phyloP scores from a whole-genome alignment of 2,797 vertebrate species.

The Intellagama lesueurii region DNA sequence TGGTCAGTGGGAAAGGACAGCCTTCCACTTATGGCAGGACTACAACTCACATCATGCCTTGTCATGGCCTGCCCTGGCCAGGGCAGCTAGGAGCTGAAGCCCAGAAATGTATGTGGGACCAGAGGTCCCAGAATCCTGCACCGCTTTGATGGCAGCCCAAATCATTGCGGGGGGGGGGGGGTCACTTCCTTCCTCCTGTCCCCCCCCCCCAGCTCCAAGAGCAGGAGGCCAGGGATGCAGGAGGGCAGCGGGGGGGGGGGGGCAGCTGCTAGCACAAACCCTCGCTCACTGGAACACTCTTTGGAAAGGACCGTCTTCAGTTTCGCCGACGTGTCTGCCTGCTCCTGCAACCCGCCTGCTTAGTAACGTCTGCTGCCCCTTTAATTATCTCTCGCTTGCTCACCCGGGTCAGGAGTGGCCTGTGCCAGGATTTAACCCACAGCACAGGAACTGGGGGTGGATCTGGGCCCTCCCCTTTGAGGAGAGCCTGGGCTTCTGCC shows the following conservation, averaged over 20 bases:
- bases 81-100: not conserved
- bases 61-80: not conserved
- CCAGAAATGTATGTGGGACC: too few species aligned
- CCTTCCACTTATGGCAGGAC: too few species aligned
- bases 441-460: not conserved
- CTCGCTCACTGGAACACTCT: not conserved
- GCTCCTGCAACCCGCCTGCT: conserved; percentile 58
- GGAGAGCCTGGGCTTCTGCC: not conserved
- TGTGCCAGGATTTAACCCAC: not conserved
- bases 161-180: not conserved
- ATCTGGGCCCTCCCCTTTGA: not conserved
- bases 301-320: conserved; percentile 71
- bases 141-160: too few species aligned
- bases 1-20: too few species aligned
- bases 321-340: conserved; percentile 77
- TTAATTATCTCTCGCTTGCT: conserved; percentile 54
- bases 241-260: too few species aligned
- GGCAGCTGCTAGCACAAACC: too few species aligned
- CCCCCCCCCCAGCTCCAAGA: too few species aligned
- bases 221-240: not conserved
- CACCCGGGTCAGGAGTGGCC: conserved; percentile 38
- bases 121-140: too few species aligned
- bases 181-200: too few species aligned
- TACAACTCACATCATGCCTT: too few species aligned
- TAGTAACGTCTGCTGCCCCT: conserved; percentile 65